Evolutionary conservation across 2,888 invertebrate species (phyloP).

Genomic region (Eustalomyia histrio): DNA sequence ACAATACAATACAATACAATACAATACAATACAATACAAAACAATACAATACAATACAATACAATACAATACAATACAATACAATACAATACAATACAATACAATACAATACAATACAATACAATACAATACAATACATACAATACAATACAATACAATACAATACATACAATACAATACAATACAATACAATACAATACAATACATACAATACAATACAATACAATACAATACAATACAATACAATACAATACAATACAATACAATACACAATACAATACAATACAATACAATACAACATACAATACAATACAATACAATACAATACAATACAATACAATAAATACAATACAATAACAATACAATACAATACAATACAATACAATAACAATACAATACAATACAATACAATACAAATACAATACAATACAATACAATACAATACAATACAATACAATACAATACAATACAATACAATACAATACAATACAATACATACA

Average conservation of each 20-base stretch:
- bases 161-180: too few relatives aligned
- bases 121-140: too few relatives aligned
- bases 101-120: slow-evolving; percentile 36
- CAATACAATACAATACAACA: slow-evolving; percentile 38
- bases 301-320: slow-evolving; percentile 36
- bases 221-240: slow-evolving; percentile 36
- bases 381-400: slow-evolving; percentile 18
- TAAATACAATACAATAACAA: too few relatives aligned
- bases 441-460: slow-evolving; percentile 40
- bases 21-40: slow-evolving; percentile 34
- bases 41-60: slow-evolving; percentile 33
- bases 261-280: slow-evolving; percentile 28
- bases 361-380: slow-evolving; percentile 36
- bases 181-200: too few relatives aligned
- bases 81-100: slow-evolving; percentile 37
- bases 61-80: slow-evolving; percentile 37
- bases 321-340: slow-evolving; percentile 39
- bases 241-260: slow-evolving; percentile 23
- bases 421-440: slow-evolving; percentile 40
- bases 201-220: slow-evolving; percentile 35
- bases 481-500: too few relatives aligned
- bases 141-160: too few relatives aligned
- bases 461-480: slow-evolving; percentile 40
- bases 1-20: slow-evolving; percentile 34
- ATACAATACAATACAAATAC: slow-evolving; percentile 39